phyloP scores from a whole-genome alignment of 2,113 vertebrate genomes.

The Pontoporia blainvillei region DNA sequence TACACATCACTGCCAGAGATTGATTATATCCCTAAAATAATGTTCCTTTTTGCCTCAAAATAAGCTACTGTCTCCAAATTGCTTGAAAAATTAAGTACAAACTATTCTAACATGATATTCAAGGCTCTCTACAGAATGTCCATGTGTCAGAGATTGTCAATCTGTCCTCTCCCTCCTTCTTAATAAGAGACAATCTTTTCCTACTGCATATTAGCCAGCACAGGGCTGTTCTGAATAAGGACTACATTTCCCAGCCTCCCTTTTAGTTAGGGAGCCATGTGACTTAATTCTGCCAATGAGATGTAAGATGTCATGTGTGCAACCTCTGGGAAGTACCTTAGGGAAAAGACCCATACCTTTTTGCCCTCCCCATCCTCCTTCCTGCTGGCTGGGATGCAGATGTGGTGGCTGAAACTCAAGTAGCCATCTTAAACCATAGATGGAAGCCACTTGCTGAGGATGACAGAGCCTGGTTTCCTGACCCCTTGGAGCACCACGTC shows the following conservation, averaged over 20 bases:
- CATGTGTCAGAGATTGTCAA: not conserved
- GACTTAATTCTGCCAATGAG: not conserved
- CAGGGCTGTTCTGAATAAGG: not conserved
- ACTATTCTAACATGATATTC: not conserved
- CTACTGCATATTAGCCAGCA: not conserved
- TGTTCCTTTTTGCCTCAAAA: not conserved
- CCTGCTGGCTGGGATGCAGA: not conserved
- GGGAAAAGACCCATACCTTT: not conserved
- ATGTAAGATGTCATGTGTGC: not conserved
- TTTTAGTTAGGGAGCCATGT: not conserved
- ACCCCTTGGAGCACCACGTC: not conserved
- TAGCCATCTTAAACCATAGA: not conserved
- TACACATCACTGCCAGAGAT: not conserved
- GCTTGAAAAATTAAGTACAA: not conserved
- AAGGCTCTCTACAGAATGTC: not conserved
- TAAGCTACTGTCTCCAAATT: not conserved
- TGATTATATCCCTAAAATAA: not conserved
- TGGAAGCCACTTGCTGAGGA: not conserved
- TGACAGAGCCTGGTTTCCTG: not conserved
- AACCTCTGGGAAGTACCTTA: not conserved
- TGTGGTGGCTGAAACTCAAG: not conserved
- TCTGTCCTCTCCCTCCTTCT: not conserved
- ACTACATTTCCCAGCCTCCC: not conserved
- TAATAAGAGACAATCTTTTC: not conserved
- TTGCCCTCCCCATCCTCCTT: not conserved